Base-by-base conservation (phyloP, 1,140 invertebrate species). In the Yoshiicerus persimilis region DNA sequence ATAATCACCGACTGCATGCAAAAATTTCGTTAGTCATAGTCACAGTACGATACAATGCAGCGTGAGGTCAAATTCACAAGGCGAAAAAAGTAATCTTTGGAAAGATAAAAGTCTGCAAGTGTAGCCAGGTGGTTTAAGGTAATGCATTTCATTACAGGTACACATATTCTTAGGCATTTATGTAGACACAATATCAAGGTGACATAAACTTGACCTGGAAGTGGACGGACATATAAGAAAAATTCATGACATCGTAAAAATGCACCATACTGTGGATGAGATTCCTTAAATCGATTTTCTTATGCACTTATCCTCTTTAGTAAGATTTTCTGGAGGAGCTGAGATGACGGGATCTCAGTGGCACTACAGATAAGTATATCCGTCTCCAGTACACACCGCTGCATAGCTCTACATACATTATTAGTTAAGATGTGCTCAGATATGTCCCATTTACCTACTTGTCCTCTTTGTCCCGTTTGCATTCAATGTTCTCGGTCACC, bases 281-380 rank as follows among this genome's bases (percentile, higher is more conserved):
- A 80, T 80, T 80, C 75, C 38, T n/a, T 38, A 80, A 80, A 80
- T 80, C 75, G 75, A 80, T 80, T 80, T 80, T 80, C 75, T 23
- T 80, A 80, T 80, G 75, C 75, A 80, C 75, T 80, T 80, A 80
- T 80, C 32, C 34, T 80, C 8, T 30, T 75, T 75, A 75, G 13
- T 75, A 34, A 23, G 20, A 2, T 9, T 80, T 16, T 80, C 10
- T 56, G 47, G 20, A 56, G 16, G n/a, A n/a, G 47, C 47, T n/a
- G 47, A 1, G 47, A 56, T 56, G 47, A 56, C n/a, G 47, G n/a
- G 47, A n/a, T 56, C 47, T 56, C 0, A n/a, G 13, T 56, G 4
- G 47, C 16, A 9, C 39, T 10, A n/a, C n/a, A n/a, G n/a, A n/a
- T n/a, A n/a, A n/a, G n/a, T 41, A 41, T 41, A 41, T 41, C 39